phyloP scores from a whole-genome alignment of 2,888 invertebrate species.

The Xylota segnis region DNA sequence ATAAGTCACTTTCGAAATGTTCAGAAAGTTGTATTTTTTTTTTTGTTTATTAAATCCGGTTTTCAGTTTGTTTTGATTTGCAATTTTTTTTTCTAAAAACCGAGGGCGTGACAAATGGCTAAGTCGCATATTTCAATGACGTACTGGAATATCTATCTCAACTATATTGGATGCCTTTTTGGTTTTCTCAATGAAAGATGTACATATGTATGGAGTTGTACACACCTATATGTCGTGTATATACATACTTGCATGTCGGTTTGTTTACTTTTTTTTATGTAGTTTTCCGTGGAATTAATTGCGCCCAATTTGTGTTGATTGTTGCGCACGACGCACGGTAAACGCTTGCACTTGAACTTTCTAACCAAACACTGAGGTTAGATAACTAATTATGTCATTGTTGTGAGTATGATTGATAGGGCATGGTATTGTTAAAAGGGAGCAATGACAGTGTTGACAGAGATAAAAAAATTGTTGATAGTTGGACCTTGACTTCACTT shows the following conservation, averaged over 20 bases:
- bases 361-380: conserved; percentile 39
- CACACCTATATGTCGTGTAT: neutral
- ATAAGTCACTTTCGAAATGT: neutral
- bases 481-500: no score
- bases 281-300: conserved; percentile 13
- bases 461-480: no score
- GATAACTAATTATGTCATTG: conserved; percentile 46
- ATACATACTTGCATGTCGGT: neutral
- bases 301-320: conserved; percentile 23
- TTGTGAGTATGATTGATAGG: neutral
- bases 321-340: neutral
- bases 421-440: neutral
- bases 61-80: conserved; percentile 25
- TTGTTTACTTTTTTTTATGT: neutral
- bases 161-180: neutral
- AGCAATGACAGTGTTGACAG: no score
- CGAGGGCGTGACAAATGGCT: conserved; percentile 44
- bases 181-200: conserved; percentile 1
- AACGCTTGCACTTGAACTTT: conserved; percentile 52
- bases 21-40: neutral
- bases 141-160: conserved; percentile 14
- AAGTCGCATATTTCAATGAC: conserved; percentile 39
- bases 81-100: conserved; percentile 2
- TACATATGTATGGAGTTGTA: neutral
- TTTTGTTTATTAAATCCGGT: conserved; percentile 28